Evolutionary conservation across 1,140 invertebrate genomes (phyloP), one percentile per base, ranked within the genome.

Genomic region (Eubasilissa regina): DNA sequence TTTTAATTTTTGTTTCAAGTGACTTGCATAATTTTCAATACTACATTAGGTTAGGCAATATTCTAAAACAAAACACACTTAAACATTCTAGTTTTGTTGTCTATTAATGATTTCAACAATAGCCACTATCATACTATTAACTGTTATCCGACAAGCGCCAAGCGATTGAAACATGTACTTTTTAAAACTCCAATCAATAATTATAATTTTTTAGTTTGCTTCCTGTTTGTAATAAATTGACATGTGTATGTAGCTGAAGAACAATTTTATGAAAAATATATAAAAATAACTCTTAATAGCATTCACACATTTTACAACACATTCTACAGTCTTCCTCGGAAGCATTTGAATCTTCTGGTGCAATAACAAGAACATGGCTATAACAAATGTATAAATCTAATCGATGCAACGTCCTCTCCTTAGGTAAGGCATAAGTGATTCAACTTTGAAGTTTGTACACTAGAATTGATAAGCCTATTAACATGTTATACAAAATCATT

Each of bases 401-500:
- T 43, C 25, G 25, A 43, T 66, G 55, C 19, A 58, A 6, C 43
- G 60, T 66, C 43, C 21, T n/a, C 43, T n/a, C 21, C 62, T 43
- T 25, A 44, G 25, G 13, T 70, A 70, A 70, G 66, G 66, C 66
- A 70, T 70, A 48, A 70, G 66, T 70, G 66, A 70, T 21, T 70
- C 45, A 25, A 47, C 66, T 51, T 15, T 66, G 43, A 66, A 17
- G 62, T 66, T 66, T 70, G 66, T 70, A 70, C 66, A 48, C 48
- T 53, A 7, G 55, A 58, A 19, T 19, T 58, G 15, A 35, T 35
- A 35, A 35, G 25, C 25, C 25, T 35, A 35, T 35, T 35, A 35
- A 35, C 25, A 35, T 6, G 25, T 35, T 35, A 35, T 35, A 35
- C 25, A 17, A 7, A 10, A 7, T 56, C 53, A 0, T 13, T 55